Conservation (phyloP, 2,113 vertebrate genomes). For the Elanoides forficatus region DNA sequence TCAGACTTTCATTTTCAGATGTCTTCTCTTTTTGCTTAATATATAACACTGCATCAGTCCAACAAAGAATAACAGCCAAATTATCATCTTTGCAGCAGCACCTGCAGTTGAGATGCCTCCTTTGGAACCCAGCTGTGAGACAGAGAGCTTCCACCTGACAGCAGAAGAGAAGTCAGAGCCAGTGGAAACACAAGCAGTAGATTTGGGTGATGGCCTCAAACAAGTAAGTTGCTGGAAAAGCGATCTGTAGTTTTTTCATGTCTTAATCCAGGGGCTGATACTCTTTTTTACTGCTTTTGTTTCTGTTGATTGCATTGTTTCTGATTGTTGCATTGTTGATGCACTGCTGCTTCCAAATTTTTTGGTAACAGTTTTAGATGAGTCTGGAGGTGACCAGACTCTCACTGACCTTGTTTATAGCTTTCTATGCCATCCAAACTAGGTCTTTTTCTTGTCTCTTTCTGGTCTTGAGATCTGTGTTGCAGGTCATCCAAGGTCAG, state of each 20-base stretch:
- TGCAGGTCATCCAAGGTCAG: neutral
- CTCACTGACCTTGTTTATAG: neutral
- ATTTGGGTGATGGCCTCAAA: neutral
- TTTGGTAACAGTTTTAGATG: neutral
- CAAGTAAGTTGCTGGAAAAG: constrained; percentile 39
- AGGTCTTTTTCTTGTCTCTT: neutral
- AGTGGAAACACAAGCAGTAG: neutral
- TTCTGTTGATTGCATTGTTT: neutral
- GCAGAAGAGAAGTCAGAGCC: neutral
- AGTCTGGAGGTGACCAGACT: neutral
- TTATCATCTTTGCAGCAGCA: neutral
- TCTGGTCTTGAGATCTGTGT: neutral
- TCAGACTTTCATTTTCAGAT: neutral
- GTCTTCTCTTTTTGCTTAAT: constrained; percentile 2
- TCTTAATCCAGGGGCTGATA: neutral
- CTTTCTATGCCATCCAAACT: neutral
- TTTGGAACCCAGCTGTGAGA: neutral
- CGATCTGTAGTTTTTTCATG: neutral
- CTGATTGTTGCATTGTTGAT: neutral
- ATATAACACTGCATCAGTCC: neutral
- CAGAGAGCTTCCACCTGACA: neutral
- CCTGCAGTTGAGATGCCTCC: neutral
- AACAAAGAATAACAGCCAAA: neutral
- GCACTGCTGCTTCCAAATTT: neutral
- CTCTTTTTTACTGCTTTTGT: neutral